phyloP scores from a whole-genome alignment of 92 coral and sea anemone species.

The Zoanthus sansibaricus region DNA sequence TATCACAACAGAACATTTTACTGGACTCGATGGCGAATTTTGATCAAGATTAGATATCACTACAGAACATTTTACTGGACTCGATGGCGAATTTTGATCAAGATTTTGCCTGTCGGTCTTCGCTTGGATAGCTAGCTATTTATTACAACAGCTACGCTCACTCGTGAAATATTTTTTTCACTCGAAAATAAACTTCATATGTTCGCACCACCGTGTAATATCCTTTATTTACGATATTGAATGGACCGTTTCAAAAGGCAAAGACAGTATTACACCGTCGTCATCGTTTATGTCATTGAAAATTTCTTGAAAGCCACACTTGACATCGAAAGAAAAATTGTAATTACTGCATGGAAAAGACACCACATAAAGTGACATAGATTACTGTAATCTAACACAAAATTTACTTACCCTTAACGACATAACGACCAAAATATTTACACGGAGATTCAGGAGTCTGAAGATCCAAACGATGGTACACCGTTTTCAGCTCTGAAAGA shows the following conservation, averaged over 20 bases:
- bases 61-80: too few species aligned
- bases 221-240: neutral
- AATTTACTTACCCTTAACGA: slow-evolving; percentile 49
- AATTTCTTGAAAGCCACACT: neutral
- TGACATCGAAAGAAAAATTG: neutral
- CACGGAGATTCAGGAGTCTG: slow-evolving; percentile 48
- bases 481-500: slow-evolving; percentile 41
- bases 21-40: too few species aligned
- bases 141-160: too few species aligned
- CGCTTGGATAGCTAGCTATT: too few species aligned
- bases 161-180: too few species aligned
- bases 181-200: too few species aligned
- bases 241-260: neutral
- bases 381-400: too few species aligned
- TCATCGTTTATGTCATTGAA: neutral
- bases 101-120: too few species aligned
- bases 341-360: neutral
- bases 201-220: too few species aligned
- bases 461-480: slow-evolving; percentile 72
- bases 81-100: too few species aligned
- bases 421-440: slow-evolving; percentile 64
- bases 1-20: too few species aligned
- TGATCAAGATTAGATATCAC: too few species aligned
- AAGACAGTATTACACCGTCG: neutral
- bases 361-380: neutral